A percentile compares a stretch with the other conserved stretches of the same genome.
phyloP scores from a whole-genome alignment of 2,797 vertebrate species.

The Rachycentron canadum region DNA sequence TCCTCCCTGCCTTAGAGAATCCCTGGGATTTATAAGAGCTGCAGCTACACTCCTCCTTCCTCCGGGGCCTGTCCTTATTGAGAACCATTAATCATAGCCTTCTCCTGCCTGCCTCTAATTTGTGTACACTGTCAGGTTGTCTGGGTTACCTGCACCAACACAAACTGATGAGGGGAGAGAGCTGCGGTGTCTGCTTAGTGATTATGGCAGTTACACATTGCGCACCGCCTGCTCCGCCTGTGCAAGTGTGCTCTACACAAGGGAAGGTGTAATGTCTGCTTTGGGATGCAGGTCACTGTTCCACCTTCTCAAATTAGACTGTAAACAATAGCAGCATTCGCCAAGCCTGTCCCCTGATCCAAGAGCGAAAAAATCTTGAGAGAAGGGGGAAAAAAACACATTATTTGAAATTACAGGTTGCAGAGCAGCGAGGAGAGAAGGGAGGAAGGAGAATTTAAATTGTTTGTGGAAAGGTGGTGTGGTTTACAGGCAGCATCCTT shows the following conservation, averaged over 20 bases:
- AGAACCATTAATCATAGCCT: constrained; percentile 75
- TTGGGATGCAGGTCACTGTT: constrained; percentile 62
- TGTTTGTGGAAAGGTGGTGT: constrained; percentile 9
- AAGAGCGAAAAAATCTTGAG: constrained; percentile 8
- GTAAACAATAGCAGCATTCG: constrained; percentile 57
- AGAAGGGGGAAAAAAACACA: background rate
- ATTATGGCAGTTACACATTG: constrained; percentile 45
- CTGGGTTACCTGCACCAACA: constrained; percentile 68
- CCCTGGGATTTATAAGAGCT: constrained; percentile 63
- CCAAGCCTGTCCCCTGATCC: constrained; percentile 30
- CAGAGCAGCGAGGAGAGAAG: constrained; percentile 11
- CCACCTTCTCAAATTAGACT: constrained; percentile 48
- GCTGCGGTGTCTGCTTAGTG: constrained; percentile 22
- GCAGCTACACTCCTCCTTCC: constrained; percentile 53
- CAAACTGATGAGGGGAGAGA: constrained; percentile 34
- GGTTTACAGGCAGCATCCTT: constrained; percentile 20
- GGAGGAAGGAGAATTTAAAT: constrained; percentile 15
- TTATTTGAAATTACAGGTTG: constrained; percentile 47
- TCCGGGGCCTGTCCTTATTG: constrained; percentile 72
- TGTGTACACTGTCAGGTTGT: constrained; percentile 78
- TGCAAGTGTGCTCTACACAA: constrained; percentile 15
- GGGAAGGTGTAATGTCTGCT: constrained; percentile 45
- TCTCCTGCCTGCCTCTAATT: constrained; percentile 66
- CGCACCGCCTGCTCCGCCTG: constrained; percentile 38
- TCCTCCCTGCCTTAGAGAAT: constrained; percentile 52